Conservation (phyloP, 2,888 invertebrate species). For the Lampropteryx suffumata region DNA sequence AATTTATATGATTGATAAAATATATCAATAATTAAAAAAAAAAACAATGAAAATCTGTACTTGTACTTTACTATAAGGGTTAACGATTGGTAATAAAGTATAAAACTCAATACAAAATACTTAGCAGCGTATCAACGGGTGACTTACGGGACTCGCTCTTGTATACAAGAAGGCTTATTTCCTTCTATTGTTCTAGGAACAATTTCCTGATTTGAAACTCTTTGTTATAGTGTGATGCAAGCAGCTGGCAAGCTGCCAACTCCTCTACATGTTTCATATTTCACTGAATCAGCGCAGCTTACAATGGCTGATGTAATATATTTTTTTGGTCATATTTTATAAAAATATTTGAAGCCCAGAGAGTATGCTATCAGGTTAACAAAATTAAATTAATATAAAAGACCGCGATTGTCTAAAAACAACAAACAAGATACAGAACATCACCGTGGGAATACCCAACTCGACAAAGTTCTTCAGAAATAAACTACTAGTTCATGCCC, state of each 20-base stretch:
- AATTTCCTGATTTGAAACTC: constrained; percentile 75
- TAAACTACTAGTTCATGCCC: constrained; percentile 15
- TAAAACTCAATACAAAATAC: not conserved
- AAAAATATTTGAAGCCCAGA: constrained; percentile 9
- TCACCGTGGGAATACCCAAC: constrained; percentile 13
- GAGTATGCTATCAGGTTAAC: no score
- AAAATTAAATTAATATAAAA: constrained; percentile 4
- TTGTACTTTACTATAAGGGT: no score
- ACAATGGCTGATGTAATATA: constrained; percentile 59
- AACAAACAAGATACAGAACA: constrained; percentile 16
- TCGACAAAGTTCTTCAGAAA: constrained; percentile 14
- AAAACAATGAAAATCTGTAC: no score
- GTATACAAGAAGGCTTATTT: constrained; percentile 59
- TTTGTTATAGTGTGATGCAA: constrained; percentile 73
- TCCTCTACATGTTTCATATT: constrained; percentile 74
- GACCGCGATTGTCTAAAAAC: constrained; percentile 6
- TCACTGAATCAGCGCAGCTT: constrained; percentile 71
- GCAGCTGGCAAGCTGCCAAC: constrained; percentile 72
- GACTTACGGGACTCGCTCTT: constrained; percentile 37
- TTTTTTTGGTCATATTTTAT: constrained; percentile 28
- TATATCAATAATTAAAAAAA: no score
- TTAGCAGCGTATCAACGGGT: constrained; percentile 24
- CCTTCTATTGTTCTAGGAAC: constrained; percentile 70
- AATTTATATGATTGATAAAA: no score
- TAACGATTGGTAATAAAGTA: not conserved